These are phyloP conservation scores for Zeus faber DNA, from an alignment of 2,113 vertebrate species.

Conservation along the genomic window DNA sequence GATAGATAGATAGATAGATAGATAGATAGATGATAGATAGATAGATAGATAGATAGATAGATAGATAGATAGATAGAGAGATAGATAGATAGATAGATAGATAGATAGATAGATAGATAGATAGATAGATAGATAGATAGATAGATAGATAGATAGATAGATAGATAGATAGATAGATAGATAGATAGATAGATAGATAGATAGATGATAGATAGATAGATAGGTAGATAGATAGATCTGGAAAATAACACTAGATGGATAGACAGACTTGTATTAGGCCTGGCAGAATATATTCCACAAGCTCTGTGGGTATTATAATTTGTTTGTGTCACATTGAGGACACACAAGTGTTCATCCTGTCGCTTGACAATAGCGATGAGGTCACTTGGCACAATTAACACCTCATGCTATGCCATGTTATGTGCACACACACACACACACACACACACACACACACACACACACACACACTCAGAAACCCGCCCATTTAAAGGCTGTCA, in stretches of 20 bases:
- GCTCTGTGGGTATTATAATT: too few species aligned
- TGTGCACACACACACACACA: constrained; percentile 14
- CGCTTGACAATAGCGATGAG: too few species aligned
- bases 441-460: background rate
- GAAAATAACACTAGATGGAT: background rate
- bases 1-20: background rate
- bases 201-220: background rate
- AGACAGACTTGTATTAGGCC: background rate
- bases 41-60: background rate
- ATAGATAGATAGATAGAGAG: constrained; percentile 6
- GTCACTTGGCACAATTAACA: too few species aligned
- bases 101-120: too few species aligned
- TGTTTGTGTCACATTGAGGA: too few species aligned
- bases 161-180: too few species aligned
- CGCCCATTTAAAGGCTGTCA: too few species aligned
- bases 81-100: too few species aligned
- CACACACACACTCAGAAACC: background rate
- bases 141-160: background rate
- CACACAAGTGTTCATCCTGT: background rate
- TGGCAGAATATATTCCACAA: background rate
- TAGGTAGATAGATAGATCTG: too few species aligned
- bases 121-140: background rate
- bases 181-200: background rate
- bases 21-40: background rate
- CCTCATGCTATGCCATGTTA: too few species aligned